Percentiles rank a stretch among this genome's conserved stretches.
These are phyloP conservation scores for Catalaphyllia jardinei DNA, from an alignment of 64 coral and sea anemone species.

Conservation along the genomic window DNA sequence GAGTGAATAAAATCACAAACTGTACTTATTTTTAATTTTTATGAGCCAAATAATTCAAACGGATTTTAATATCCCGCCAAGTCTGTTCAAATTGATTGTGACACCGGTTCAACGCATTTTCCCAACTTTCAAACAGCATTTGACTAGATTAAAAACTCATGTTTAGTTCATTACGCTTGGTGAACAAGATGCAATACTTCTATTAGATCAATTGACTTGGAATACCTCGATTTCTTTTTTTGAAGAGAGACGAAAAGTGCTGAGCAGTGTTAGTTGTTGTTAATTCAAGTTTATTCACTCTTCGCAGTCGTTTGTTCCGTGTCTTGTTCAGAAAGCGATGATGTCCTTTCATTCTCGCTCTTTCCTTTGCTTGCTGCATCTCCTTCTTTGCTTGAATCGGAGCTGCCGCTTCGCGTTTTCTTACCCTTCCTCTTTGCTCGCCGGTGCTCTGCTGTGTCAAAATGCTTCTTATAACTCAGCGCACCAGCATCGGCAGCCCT, in stretches of 20 bases:
- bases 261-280: neutral
- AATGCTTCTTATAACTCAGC: constrained; percentile 32
- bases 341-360: neutral
- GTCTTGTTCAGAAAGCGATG: neutral
- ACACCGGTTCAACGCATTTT: neutral
- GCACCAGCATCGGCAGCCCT: constrained; percentile 50
- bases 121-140: neutral
- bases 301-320: neutral
- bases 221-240: neutral
- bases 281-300: neutral
- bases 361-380: neutral
- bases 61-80: neutral
- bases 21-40: neutral
- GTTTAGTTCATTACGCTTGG: neutral
- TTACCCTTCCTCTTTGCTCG: constrained; percentile 24
- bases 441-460: constrained; percentile 52
- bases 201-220: neutral
- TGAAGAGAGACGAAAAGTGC: neutral
- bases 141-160: neutral
- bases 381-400: neutral
- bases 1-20: neutral
- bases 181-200: neutral
- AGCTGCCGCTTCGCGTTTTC: neutral
- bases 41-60: no score
- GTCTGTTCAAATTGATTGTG: neutral